These are phyloP conservation scores for Trinorchestia longiramus DNA, from an alignment of 1,140 invertebrate species.

Conservation along the genomic window DNA sequence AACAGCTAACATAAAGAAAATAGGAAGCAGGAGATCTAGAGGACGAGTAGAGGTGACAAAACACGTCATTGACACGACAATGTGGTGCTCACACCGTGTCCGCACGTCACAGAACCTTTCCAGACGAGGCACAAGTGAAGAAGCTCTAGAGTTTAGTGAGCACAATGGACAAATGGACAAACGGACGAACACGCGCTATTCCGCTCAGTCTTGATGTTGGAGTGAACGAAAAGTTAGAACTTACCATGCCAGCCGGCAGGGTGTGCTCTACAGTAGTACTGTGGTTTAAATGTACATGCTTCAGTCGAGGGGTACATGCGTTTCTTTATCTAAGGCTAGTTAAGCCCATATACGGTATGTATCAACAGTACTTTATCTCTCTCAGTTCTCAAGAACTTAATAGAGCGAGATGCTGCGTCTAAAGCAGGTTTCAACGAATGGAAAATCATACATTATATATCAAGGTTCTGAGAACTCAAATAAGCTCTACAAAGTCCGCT, in stretches of 20 bases:
- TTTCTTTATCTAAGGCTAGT: conserved; percentile 43
- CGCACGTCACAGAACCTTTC: neutral
- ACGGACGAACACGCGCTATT: conserved; percentile 2
- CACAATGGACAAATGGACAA: neutral
- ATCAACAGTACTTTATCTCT: conserved; percentile 31
- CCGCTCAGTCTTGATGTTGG: neutral
- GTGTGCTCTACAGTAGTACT: neutral
- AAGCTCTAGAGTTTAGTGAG: neutral
- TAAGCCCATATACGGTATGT: neutral
- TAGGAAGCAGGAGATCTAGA: conserved; percentile 35
- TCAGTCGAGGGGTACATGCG: conserved; percentile 23
- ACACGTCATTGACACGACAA: neutral
- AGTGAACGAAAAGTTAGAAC: conserved; percentile 1
- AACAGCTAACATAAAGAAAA: conserved; percentile 40
- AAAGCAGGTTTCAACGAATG: conserved; percentile 53
- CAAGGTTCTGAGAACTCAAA: conserved; percentile 36
- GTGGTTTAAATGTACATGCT: conserved; percentile 49
- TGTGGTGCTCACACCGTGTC: neutral
- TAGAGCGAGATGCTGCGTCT: conserved; percentile 25
- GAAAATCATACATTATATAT: conserved; percentile 14
- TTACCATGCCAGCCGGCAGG: conserved; percentile 35
- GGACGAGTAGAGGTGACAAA: neutral
- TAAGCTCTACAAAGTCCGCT: conserved; percentile 6
- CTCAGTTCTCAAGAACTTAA: conserved; percentile 24
- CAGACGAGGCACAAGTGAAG: neutral